These are phyloP conservation scores for Megastigmus dorsalis DNA, from an alignment of 2,888 invertebrate genomes.

Conservation along the genomic window DNA sequence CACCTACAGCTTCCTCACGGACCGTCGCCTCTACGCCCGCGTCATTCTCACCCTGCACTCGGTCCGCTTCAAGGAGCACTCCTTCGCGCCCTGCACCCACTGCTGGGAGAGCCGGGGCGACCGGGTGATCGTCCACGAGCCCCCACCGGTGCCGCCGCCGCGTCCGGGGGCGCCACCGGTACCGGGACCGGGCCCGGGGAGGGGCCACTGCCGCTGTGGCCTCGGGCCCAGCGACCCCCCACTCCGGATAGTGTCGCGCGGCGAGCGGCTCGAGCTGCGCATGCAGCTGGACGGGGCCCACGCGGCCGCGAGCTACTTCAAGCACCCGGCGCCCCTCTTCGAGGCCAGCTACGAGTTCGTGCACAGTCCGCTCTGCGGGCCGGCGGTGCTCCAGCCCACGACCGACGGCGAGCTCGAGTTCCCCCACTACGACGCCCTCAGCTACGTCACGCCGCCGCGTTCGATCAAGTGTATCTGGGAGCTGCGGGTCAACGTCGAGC, in stretches of 20 bases:
- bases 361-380: conserved; percentile 91
- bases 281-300: conserved; percentile 89
- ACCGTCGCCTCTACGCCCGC: conserved; percentile 86
- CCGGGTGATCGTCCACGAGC: conserved; percentile 87
- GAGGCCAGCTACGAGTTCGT: conserved; percentile 92
- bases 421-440: conserved; percentile 87
- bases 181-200: conserved; percentile 76
- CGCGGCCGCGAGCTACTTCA: conserved; percentile 91
- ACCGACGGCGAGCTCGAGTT: conserved; percentile 92
- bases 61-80: conserved; percentile 83
- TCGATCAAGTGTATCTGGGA: conserved; percentile 85
- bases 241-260: conserved; percentile 84
- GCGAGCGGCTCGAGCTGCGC: conserved; percentile 87
- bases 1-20: conserved; percentile 88
- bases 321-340: conserved; percentile 88
- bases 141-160: conserved; percentile 77
- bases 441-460: conserved; percentile 74
- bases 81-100: conserved; percentile 82
- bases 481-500: conserved; percentile 86
- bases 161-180: conserved; percentile 80
- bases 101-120: conserved; percentile 92
- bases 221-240: conserved; percentile 78
- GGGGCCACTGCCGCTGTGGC: conserved; percentile 83
- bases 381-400: conserved; percentile 85
- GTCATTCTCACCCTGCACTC: conserved; percentile 86